Conservation (phyloP, 2,797 vertebrate genomes). For the Acrocephalus scirpaceus region DNA sequence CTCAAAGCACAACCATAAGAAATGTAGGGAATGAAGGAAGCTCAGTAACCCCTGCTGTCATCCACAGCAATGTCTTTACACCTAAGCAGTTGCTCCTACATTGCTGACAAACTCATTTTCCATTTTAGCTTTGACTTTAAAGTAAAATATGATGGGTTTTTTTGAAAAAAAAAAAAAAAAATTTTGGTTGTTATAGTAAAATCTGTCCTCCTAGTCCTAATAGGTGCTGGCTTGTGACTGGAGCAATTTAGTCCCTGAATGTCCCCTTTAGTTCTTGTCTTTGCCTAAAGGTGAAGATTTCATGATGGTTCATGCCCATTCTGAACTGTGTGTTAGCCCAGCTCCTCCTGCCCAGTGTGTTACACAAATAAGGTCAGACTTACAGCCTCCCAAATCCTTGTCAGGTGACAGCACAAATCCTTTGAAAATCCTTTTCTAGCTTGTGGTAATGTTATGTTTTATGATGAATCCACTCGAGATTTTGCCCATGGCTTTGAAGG, state of each 20-base stretch:
- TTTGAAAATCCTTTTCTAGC: slow-evolving; percentile 55
- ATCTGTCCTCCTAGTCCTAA: background rate
- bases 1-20: background rate
- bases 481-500: slow-evolving; percentile 25
- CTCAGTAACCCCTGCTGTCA: background rate
- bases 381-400: slow-evolving; percentile 66
- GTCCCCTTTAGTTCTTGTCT: slow-evolving; percentile 4
- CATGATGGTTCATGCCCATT: background rate
- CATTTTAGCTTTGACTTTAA: background rate
- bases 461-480: slow-evolving; percentile 22
- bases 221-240: slow-evolving; percentile 31
- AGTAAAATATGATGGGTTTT: background rate
- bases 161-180: too few relatives aligned
- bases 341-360: slow-evolving; percentile 46
- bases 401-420: slow-evolving; percentile 62
- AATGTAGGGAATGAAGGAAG: background rate
- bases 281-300: slow-evolving; percentile 63
- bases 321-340: slow-evolving; percentile 44
- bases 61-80: background rate
- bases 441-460: slow-evolving; percentile 53
- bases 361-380: slow-evolving; percentile 65
- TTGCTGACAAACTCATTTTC: background rate
- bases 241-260: slow-evolving; percentile 39
- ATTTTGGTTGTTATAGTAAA: background rate
- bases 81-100: background rate